Percentiles rank a stretch among this genome's conserved stretches.
phyloP scores from a whole-genome alignment of 2,113 vertebrate genomes.

The Herpetotheres cachinnans region DNA sequence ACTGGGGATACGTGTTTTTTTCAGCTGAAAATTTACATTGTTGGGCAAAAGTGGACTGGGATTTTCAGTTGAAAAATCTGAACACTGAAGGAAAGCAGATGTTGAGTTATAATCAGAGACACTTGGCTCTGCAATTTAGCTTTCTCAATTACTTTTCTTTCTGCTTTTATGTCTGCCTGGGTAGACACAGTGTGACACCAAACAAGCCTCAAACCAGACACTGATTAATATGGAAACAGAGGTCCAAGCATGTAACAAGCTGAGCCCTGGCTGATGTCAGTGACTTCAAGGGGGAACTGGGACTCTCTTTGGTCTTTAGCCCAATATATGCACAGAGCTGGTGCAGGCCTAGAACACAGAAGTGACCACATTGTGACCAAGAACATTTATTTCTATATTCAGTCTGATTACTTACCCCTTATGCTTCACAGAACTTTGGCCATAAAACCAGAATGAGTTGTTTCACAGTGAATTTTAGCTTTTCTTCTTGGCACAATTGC shows the following conservation, averaged over 20 bases:
- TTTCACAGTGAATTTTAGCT: not conserved
- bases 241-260: not conserved
- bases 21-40: not conserved
- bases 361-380: not conserved
- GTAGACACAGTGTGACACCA: not conserved
- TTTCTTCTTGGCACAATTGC: not conserved
- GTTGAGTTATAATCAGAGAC: not conserved
- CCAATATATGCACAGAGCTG: not conserved
- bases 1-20: accelerated
- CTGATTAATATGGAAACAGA: not conserved
- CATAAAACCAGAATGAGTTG: not conserved
- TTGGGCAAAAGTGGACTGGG: not conserved
- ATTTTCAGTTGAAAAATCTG: not conserved
- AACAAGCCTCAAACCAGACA: not conserved
- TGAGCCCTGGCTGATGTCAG: not conserved
- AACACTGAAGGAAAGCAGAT: not conserved
- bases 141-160: not conserved
- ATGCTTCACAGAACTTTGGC: not conserved
- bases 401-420: not conserved
- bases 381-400: not conserved
- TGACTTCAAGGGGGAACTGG: not conserved
- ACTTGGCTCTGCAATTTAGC: not conserved
- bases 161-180: not conserved
- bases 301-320: not conserved
- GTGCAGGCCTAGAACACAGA: not conserved